phyloP scores from a whole-genome alignment of 2,797 vertebrate genomes.

The Sternarchorhynchus goeldii region DNA sequence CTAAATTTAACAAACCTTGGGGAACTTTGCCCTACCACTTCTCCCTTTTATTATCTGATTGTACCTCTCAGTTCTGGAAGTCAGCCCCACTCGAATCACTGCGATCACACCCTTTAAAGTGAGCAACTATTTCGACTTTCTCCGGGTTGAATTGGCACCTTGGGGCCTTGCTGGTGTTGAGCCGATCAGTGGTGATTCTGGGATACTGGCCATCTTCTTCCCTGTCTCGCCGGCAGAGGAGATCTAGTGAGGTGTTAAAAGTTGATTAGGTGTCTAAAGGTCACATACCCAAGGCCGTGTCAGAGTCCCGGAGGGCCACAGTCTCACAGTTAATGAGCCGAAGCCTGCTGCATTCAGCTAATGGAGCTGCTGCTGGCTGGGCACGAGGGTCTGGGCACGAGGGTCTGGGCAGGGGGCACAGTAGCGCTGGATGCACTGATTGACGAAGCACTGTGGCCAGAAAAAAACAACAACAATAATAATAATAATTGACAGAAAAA shows the following conservation, averaged over 20 bases:
- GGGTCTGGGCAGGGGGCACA: slow-evolving; percentile 35
- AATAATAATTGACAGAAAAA: slow-evolving; percentile 44
- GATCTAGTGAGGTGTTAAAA: slow-evolving; percentile 80
- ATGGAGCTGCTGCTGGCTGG: slow-evolving; percentile 39
- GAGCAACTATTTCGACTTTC: slow-evolving; percentile 9
- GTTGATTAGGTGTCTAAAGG: slow-evolving; percentile 84
- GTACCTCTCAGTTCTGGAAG: slow-evolving; percentile 26
- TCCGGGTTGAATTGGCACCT: slow-evolving; percentile 36
- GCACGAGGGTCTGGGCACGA: slow-evolving; percentile 38
- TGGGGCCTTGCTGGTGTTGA: slow-evolving; percentile 10
- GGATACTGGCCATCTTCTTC: slow-evolving; percentile 43
- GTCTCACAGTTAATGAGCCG: slow-evolving; percentile 62
- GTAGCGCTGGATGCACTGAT: slow-evolving; percentile 29
- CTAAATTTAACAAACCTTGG: slow-evolving; percentile 21
- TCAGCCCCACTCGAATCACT: slow-evolving; percentile 24
- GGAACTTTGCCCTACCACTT: slow-evolving; percentile 14
- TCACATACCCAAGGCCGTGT: slow-evolving; percentile 76
- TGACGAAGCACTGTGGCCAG: slow-evolving; percentile 31
- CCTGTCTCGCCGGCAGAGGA: slow-evolving; percentile 50
- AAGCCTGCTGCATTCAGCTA: slow-evolving; percentile 61
- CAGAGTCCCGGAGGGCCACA: slow-evolving; percentile 72
- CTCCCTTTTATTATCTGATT: slow-evolving; percentile 32
- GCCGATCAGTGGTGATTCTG: slow-evolving; percentile 43
- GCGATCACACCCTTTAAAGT: slow-evolving; percentile 13
- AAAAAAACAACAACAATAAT: slow-evolving; percentile 19